Percentiles rank a stretch among this genome's conserved stretches.
phyloP scores from a whole-genome alignment of 2,888 invertebrate species.

The Apocheima hispidaria region DNA sequence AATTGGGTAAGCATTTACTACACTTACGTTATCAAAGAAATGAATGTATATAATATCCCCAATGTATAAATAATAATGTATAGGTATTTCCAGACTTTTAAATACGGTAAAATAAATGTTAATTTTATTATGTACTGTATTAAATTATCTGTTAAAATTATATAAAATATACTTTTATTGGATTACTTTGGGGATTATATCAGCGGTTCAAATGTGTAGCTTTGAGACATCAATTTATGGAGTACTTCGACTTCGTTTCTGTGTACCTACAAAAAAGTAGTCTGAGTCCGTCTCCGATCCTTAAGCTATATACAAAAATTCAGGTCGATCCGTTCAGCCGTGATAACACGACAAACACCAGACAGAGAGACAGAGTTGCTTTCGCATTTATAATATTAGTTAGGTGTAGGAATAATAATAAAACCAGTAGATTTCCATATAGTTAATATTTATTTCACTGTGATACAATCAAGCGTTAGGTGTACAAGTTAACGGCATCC shows the following conservation, averaged over 20 bases:
- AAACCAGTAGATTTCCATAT: slow-evolving; percentile 7
- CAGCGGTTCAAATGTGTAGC: no score
- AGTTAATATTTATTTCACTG: slow-evolving; percentile 37
- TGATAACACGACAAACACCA: no score
- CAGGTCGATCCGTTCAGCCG: no score
- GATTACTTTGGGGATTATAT: no score
- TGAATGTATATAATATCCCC: slow-evolving; percentile 2
- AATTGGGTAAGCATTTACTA: not conserved
- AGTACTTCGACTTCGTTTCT: no score
- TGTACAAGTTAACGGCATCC: slow-evolving; percentile 24
- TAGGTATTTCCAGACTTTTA: not conserved
- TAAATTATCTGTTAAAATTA: not conserved
- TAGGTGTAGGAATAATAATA: slow-evolving; percentile 1
- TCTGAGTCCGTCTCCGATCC: no score
- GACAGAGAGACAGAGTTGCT: no score
- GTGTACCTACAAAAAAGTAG: no score
- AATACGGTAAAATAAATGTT: not conserved
- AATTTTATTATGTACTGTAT: no score
- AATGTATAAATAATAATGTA: not conserved
- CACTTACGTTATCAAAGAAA: not conserved
- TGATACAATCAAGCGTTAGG: slow-evolving; percentile 26
- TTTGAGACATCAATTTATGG: no score
- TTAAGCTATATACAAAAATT: no score
- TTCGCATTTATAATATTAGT: no score
- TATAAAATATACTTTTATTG: not conserved